phyloP scores from a whole-genome alignment of 2,113 vertebrate species.

The Holacanthus passer region DNA sequence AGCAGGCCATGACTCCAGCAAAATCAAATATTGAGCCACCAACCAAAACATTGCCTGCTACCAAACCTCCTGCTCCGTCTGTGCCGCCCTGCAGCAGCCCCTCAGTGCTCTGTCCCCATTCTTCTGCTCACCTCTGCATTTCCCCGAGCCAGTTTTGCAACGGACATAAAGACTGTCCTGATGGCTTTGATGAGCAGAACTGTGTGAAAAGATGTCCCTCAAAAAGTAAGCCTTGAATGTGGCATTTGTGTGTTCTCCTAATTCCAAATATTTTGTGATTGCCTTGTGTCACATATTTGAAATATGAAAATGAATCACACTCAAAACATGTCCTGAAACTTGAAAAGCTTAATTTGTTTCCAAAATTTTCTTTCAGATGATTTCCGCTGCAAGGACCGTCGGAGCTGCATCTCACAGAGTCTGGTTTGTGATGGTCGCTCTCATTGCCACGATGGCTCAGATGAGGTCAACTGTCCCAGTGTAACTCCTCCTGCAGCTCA shows the following conservation, averaged over 20 bases:
- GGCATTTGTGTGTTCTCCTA: too few relatives aligned
- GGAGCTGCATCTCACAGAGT: constrained; percentile 72
- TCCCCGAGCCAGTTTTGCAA: constrained; percentile 85
- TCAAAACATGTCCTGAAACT: not conserved
- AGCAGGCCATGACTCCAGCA: constrained; percentile 64
- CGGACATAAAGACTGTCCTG: constrained; percentile 86
- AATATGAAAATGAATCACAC: not conserved
- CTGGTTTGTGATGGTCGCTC: constrained; percentile 85
- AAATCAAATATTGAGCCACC: not conserved
- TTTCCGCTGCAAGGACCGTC: constrained; percentile 84
- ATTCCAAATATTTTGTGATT: not conserved
- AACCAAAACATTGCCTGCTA: not conserved
- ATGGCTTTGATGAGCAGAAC: constrained; percentile 88
- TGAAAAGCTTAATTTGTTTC: not conserved
- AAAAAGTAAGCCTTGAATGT: constrained; percentile 74
- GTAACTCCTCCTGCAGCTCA: not conserved
- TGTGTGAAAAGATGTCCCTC: constrained; percentile 82
- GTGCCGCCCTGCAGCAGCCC: constrained; percentile 77
- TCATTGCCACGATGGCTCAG: constrained; percentile 88
- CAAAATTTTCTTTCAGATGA: not conserved
- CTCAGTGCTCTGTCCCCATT: constrained; percentile 80
- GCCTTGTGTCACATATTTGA: not conserved
- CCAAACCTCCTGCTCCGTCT: not conserved
- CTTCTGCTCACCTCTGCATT: constrained; percentile 79
- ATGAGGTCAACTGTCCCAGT: constrained; percentile 83